Evolutionary conservation across 2,113 vertebrate genomes (phyloP), one percentile per base, ranked within the genome.

Genomic region (Chloroceryle aenea): DNA sequence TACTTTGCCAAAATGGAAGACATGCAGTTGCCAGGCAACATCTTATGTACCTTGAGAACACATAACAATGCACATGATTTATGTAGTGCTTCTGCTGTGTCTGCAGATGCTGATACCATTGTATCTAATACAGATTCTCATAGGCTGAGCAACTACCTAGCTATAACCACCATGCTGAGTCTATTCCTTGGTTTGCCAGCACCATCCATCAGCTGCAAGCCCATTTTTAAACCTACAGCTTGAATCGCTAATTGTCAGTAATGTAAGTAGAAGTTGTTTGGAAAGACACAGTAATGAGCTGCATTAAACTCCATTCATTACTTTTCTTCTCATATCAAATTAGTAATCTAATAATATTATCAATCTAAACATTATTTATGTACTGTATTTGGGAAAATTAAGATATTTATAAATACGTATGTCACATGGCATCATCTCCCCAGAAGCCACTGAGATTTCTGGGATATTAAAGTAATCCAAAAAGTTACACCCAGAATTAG

Each of bases 21-120:
- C 73, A 81, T 50, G 66, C 84, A 85, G 96, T 96, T 96, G 96
- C 96, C 96, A 96, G 77, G 96, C 96, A 97, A 96, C 95, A 82
- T 68, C 76, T 77, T 47, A 74, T 17, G 21, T 72, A 87, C 62
- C 82, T 75, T 87, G 69, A 93, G 80, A 93, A 90, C 53, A 72
- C 84, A 45, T 26, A 84, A 86, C 83, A 89, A 38, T 36, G 73
- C 64, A 86, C 25, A 23, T 55, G 71, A 94, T 93, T 96, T 93
- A 86, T 71, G n/a, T 36, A 43, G 77, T 32, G 69, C 43, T 78
- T 56, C 14, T 64, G 23, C 34, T 90, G 34, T 43, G 52, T 59
- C 75, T 79, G 58, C 69, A 82, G 74, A 56, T 76, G 84, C 69
- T 85, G 85, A 73, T 43, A 59, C 34, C 68, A 26, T 34, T 75